Conservation (phyloP, 2,888 invertebrate genomes). For the Athetis lepigone region DNA sequence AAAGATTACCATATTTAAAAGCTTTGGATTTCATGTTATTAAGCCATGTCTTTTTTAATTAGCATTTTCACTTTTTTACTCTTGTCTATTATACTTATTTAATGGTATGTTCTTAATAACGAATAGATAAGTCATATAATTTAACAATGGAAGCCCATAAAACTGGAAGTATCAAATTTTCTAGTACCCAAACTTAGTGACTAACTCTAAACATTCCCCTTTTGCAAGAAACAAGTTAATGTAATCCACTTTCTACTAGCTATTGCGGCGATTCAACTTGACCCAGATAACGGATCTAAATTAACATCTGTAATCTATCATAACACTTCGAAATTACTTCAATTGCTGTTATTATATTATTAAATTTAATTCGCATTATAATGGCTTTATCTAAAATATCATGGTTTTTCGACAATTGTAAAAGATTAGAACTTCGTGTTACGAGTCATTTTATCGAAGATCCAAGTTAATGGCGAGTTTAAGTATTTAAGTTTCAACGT, state of each 20-base stretch:
- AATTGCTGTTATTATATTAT: constrained; percentile 44
- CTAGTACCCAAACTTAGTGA: constrained; percentile 22
- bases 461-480: constrained; percentile 8
- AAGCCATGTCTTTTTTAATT: too few relatives aligned
- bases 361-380: constrained; percentile 43
- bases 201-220: constrained; percentile 34
- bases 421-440: constrained; percentile 14
- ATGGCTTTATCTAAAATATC: constrained; percentile 43
- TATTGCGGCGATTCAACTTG: constrained; percentile 63
- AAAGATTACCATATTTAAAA: too few relatives aligned
- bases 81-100: too few relatives aligned
- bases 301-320: constrained; percentile 61
- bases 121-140: too few relatives aligned
- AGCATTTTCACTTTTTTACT: too few relatives aligned
- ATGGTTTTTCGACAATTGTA: constrained; percentile 28
- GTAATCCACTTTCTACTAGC: constrained; percentile 65
- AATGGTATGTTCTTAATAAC: too few relatives aligned
- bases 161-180: too few relatives aligned
- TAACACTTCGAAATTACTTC: constrained; percentile 47
- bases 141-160: too few relatives aligned
- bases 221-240: constrained; percentile 60
- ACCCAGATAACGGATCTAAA: constrained; percentile 59
- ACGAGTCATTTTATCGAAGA: background rate
- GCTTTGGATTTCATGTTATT: too few relatives aligned
- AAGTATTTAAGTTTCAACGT: constrained; percentile 1